A percentile compares a stretch with the other conserved stretches of the same genome.
These are phyloP conservation scores for Karalla daura DNA, from an alignment of 2,797 vertebrate species.

Conservation along the genomic window DNA sequence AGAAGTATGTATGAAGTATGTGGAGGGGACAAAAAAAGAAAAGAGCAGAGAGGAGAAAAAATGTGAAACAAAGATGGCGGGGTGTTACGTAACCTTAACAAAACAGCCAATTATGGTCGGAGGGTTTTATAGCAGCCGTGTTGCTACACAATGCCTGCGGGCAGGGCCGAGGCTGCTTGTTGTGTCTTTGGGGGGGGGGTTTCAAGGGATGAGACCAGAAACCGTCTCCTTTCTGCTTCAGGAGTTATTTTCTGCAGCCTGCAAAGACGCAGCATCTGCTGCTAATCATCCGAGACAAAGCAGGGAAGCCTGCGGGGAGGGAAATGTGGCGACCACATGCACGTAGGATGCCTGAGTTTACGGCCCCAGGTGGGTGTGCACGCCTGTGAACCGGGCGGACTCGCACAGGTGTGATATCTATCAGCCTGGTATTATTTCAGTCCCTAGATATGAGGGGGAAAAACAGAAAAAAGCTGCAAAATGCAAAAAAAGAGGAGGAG, in stretches of 20 bases:
- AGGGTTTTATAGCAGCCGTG: background rate
- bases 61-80: background rate
- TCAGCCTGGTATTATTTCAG: background rate
- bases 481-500: conserved; percentile 62
- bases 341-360: too few relatives aligned
- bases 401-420: background rate
- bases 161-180: conserved; percentile 2
- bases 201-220: background rate
- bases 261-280: conserved; percentile 14
- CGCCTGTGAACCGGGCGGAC: background rate
- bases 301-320: background rate
- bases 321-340: background rate
- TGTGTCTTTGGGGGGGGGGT: background rate
- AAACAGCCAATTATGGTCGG: background rate
- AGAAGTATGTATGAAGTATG: too few relatives aligned
- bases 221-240: conserved; percentile 21
- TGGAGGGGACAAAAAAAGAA: too few relatives aligned
- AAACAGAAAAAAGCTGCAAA: background rate
- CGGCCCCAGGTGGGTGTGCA: too few relatives aligned
- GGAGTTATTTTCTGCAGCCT: conserved; percentile 32
- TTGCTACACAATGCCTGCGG: background rate
- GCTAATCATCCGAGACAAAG: conserved; percentile 20
- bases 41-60: background rate
- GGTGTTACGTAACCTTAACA: conserved; percentile 9
- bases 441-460: background rate